Conservation (phyloP, 2,797 vertebrate genomes). For the Gephyroberyx darwinii region DNA sequence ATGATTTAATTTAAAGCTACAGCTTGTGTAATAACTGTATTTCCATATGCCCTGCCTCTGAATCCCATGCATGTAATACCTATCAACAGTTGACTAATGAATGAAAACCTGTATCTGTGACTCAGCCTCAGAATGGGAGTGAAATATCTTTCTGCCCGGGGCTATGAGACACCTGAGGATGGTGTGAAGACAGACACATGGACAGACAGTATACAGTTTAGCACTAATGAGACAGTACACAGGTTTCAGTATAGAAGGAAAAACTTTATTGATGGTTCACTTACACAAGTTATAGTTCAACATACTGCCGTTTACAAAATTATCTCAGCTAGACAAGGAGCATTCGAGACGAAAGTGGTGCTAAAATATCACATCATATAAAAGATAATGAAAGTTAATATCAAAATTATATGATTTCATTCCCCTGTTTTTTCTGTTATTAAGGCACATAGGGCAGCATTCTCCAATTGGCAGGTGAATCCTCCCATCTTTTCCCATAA, state of each 20-base stretch:
- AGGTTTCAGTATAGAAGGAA: conserved; percentile 43
- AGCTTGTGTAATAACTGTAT: background rate
- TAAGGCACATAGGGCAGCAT: conserved; percentile 53
- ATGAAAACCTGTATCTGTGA: background rate
- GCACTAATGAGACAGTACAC: conserved; percentile 17
- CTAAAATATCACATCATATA: conserved; percentile 62
- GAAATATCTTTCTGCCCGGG: background rate
- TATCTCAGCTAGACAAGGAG: conserved; percentile 28
- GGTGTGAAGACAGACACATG: background rate
- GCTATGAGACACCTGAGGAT: background rate
- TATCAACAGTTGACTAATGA: too few relatives aligned
- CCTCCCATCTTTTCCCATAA: conserved; percentile 23
- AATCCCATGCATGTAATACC: background rate
- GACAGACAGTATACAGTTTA: background rate
- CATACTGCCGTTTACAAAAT: conserved; percentile 58
- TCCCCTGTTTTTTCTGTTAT: conserved; percentile 32
- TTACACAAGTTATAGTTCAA: conserved; percentile 62
- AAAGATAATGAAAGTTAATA: conserved; percentile 34
- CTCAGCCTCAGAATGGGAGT: background rate
- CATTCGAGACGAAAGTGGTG: conserved; percentile 38
- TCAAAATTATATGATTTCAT: conserved; percentile 39
- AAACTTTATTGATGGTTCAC: conserved; percentile 75
- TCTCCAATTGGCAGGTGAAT: conserved; percentile 29
- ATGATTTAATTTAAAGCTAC: too few relatives aligned
- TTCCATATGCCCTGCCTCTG: background rate